Base-by-base conservation (phyloP, 2,113 vertebrate genomes). In the Limnothrissa miodon region DNA sequence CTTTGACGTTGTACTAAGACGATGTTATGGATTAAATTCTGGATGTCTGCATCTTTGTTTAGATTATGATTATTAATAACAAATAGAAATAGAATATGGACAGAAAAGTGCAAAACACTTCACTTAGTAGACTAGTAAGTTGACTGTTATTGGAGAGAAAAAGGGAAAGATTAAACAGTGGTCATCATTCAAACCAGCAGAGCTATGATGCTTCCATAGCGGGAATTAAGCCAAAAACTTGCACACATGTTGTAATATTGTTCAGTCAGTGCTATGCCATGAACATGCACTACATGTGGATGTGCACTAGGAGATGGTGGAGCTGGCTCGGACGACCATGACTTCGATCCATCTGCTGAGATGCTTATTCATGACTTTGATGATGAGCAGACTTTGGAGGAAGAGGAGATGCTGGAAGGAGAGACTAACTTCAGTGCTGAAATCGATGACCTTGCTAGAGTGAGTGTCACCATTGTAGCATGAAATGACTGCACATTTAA, bases 361-460 rank as follows among this genome's bases (percentile, higher is more conserved):
- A 99, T 99, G 97, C 94, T 99, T 84, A 96, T 99, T 88, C 98
- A 99, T 90, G 98, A 99, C 93, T 99, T 96, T 91, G 98, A 99
- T 87, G 98, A 99, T 85, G 98, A 99, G 87, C 95, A 96, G 81
- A 99, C 98, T 62, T 90, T 99, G 93, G 98, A 99, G 89, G 98
- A 99, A 84, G 98, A 99, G 92, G 98, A 99, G 92, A 95, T 96
- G 95, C 93, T 98, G 93, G 97, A 99, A 90, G 96, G 97, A 90
- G 97, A 99, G 85, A 96, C 96, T 59, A 98, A 98, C 88, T 95
- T 96, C 91, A 95, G 85, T 86, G 94, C 95, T 85, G 98, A 99
- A 93, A 99, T 99, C 87, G 98, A 98, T 90, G 97, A 99, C 93
- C 96, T 99, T 48, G 96, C 95, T 87, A 95, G 97, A 92, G 98